These are phyloP conservation scores for Anser cygnoides DNA, from an alignment of 2,113 vertebrate species.

Conservation along the genomic window DNA sequence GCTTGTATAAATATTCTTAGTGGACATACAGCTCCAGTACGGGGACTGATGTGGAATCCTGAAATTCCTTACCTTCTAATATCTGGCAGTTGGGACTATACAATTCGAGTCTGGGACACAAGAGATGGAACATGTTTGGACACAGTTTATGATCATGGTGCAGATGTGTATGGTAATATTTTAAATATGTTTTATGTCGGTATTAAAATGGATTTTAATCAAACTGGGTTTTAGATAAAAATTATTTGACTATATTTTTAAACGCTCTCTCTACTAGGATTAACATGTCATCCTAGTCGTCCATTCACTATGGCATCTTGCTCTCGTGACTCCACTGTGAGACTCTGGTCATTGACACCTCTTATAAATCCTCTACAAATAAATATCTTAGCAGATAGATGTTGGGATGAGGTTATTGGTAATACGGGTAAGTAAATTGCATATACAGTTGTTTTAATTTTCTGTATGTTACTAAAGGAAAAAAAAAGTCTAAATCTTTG, in stretches of 20 bases:
- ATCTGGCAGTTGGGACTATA: conserved; percentile 98
- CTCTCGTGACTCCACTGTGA: conserved; percentile 95
- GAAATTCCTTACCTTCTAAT: conserved; percentile 94
- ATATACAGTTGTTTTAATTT: neutral
- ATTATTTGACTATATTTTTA: neutral
- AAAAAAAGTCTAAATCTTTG: neutral
- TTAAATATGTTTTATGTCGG: neutral
- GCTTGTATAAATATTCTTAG: conserved; percentile 92
- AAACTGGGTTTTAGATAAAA: neutral
- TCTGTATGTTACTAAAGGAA: neutral
- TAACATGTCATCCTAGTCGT: conserved; percentile 91
- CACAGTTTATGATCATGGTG: conserved; percentile 92
- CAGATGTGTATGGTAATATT: conserved; percentile 93
- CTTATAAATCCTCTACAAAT: conserved; percentile 90
- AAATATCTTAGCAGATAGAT: conserved; percentile 85
- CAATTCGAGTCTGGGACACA: conserved; percentile 96
- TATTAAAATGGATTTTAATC: neutral
- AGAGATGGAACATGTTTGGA: conserved; percentile 93
- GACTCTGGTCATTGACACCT: conserved; percentile 93
- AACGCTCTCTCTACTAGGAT: conserved; percentile 73
- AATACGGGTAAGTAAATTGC: conserved; percentile 83
- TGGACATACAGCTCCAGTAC: conserved; percentile 92
- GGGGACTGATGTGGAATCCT: conserved; percentile 95
- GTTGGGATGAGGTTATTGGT: conserved; percentile 93
- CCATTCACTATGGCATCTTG: conserved; percentile 98